These are phyloP conservation scores for Neotoxoptera formosana DNA, from an alignment of 1,140 invertebrate genomes.

Conservation along the genomic window DNA sequence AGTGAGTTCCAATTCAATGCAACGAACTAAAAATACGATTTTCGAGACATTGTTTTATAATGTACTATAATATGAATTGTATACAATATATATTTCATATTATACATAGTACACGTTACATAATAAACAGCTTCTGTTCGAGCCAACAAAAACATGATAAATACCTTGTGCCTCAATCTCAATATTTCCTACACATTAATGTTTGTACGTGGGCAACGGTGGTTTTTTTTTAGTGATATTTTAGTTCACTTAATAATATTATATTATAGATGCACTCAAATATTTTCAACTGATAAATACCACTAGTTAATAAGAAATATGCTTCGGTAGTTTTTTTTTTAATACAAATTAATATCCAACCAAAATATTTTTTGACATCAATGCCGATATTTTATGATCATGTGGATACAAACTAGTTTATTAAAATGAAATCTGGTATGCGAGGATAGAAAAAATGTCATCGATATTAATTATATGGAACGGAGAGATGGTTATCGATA, in stretches of 20 bases:
- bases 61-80: background rate
- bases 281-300: background rate
- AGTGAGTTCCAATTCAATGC: slow-evolving; percentile 13
- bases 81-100: background rate
- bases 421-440: slow-evolving; percentile 26
- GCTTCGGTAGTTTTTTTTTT: background rate
- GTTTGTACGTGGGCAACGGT: background rate
- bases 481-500: slow-evolving; percentile 42
- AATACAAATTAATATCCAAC: background rate
- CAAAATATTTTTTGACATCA: background rate
- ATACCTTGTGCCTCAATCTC: background rate
- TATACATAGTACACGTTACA: background rate
- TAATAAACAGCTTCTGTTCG: background rate
- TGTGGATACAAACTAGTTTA: slow-evolving; percentile 44
- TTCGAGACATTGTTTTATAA: background rate
- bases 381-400: slow-evolving; percentile 33
- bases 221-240: background rate
- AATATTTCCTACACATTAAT: slow-evolving; percentile 23
- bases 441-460: slow-evolving; percentile 13
- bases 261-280: background rate
- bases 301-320: background rate
- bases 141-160: slow-evolving; percentile 30
- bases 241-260: slow-evolving; percentile 14
- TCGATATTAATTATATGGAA: slow-evolving; percentile 46
- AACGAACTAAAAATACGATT: slow-evolving; percentile 1